Evolutionary conservation across 1,140 invertebrate species (phyloP).

Genomic region (Capitella teleta): DNA sequence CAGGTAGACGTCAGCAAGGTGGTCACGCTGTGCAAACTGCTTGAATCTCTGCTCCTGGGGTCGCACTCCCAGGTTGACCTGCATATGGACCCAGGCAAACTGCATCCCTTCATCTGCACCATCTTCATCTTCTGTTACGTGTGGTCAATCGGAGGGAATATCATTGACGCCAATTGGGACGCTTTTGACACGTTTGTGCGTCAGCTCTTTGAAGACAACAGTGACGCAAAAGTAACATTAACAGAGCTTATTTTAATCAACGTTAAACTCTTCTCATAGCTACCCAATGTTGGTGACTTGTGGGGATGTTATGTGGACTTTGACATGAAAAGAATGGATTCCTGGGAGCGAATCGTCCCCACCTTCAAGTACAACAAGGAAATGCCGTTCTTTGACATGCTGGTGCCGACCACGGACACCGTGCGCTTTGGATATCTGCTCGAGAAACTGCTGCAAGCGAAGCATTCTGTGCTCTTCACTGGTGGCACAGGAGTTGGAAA

Average conservation of each 20-base stretch:
- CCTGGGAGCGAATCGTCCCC: constrained; percentile 64
- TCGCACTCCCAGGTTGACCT: constrained; percentile 44
- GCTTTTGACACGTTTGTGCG: constrained; percentile 58
- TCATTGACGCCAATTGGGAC: constrained; percentile 55
- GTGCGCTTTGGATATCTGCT: constrained; percentile 51
- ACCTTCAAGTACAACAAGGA: constrained; percentile 53
- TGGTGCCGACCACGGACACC: constrained; percentile 42
- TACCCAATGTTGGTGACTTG: constrained; percentile 51
- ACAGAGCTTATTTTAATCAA: too few species aligned
- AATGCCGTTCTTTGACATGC: constrained; percentile 43
- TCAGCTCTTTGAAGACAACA: constrained; percentile 56
- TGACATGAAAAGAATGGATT: constrained; percentile 53
- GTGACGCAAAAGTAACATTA: constrained; percentile 51
- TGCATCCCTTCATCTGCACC: constrained; percentile 52
- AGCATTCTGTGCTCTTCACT: constrained; percentile 50
- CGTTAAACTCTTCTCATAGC: constrained; percentile 22
- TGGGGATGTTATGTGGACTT: constrained; percentile 66
- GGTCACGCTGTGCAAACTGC: constrained; percentile 56
- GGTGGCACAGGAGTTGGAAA: constrained; percentile 16
- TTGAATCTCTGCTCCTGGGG: constrained; percentile 52
- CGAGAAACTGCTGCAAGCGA: constrained; percentile 57
- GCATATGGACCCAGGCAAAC: constrained; percentile 30
- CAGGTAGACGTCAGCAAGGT: constrained; percentile 74
- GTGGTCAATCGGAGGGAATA: constrained; percentile 73
- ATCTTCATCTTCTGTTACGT: constrained; percentile 64